Evolutionary conservation across 2,113 vertebrate species (phyloP), one percentile per base, ranked within the genome.

Genomic region (Pyxicephalus adspersus): DNA sequence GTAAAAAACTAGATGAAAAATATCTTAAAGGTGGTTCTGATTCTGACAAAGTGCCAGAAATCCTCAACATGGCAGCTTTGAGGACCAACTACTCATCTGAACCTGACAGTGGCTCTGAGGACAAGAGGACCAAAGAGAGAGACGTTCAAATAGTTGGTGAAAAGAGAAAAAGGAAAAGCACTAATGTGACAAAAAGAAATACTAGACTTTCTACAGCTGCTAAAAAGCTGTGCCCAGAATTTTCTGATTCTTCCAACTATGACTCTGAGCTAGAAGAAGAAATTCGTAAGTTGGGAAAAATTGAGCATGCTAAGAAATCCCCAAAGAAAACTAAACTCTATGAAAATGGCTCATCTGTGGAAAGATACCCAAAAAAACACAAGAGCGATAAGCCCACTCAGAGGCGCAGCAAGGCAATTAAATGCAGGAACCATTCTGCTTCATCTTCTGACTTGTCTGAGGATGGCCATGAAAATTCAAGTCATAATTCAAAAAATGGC

Each of bases 201-300:
- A 65, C 78, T 55, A 90, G 91, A 88, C 87, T 86, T n/a, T 86
- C 84, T 9, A 87, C 90, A 68, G 64, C 83, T 1, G 86, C 91
- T 76, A 98, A 97, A 88, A 98, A 96, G 89, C 95, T 94, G 85
- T 93, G 93, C 45, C 88, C 90, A 9, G 92, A 89, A 22, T 85
- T 84, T 22, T 97, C 96, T 0, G 94, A 95, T 74, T 95, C 95
- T 23, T 95, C 95, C 0, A 96, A 95, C 84, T 94, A 96, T 5
- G 94, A 98, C 85, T 96, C 96, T 2, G 97, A 97, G 23, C 87
- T 95, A 64, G 95, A 96, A 88, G 96, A 93, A 83, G 91, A 95
- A 86, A 93, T 94, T 29, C 92, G 94, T 68, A 88, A 34, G 15
- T 89, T 94, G 84, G 92, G 92, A 83, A 96, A 95, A 89, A 87